Base-by-base conservation (phyloP, 2,113 vertebrate species). In the Xiphophorus hellerii region DNA sequence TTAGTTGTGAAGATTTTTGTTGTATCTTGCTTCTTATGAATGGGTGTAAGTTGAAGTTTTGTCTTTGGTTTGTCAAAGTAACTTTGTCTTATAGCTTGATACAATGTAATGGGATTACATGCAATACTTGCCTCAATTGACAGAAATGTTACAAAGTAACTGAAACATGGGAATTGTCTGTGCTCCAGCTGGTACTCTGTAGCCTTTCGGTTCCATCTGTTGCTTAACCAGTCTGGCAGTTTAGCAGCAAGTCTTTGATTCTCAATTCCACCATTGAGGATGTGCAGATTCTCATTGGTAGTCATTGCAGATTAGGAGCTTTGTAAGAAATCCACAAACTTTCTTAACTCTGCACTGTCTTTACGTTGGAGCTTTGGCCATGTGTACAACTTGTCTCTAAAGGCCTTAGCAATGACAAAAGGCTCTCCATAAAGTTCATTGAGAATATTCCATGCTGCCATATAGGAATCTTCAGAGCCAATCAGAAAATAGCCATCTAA, bases 331-430 rank as follows among this genome's bases (percentile, higher is more conserved):
- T 82, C 83, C 4, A 84, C 78, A 84, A 67, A 73, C 15, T 44
- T 76, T 30, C 76, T 63, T 17, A 82, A 54, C 0, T 78, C 65
- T 39, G 54, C 12, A 48, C 76, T 82, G 1, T 84, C 54, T 11
- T 20, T 75, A 42, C 65, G 25, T 29, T 27, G 3, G 66, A 35
- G 1, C 39, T 85, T 82, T 68, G 77, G 69, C 62, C 73, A 79
- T 0, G 28, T 11, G 8, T 69, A 27, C 13, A 69, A 11, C 25
- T 76, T 76, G 51, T 89, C 83, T 60, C 78, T 1, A 29, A 79
- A 86, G 15, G 78, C 68, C 1, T 88, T 85, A 20, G 83, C 78
- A 62, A 77, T 83, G 2, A 84, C 35, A 70, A 89, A 90, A 0
- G 71, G 61, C 11, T 79, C 30, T 14, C 73, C 39, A 39, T 39